Percentiles rank a stretch among this genome's conserved stretches.
Conservation (phyloP, 2,797 vertebrate species). For the Danio tinwini region DNA sequence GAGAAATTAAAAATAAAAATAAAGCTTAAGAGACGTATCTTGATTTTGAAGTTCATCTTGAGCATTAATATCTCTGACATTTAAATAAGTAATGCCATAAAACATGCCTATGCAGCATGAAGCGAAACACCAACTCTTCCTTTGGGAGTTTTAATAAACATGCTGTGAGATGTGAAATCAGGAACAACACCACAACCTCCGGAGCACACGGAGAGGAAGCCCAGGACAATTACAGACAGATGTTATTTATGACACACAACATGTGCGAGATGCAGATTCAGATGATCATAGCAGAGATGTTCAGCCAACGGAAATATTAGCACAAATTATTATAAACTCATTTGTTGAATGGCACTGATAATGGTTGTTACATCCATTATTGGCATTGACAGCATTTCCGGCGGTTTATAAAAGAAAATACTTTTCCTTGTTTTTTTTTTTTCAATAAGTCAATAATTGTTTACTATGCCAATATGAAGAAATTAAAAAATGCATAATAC, state of each 20-base stretch:
- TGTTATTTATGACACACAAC: neutral
- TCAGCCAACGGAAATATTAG: conserved; percentile 13
- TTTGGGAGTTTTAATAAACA: conserved; percentile 4
- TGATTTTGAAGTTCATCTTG: neutral
- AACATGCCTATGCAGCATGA: neutral
- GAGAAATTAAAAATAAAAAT: neutral
- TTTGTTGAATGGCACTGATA: neutral
- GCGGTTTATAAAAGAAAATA: neutral
- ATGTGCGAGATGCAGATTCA: conserved; percentile 11
- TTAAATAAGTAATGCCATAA: neutral
- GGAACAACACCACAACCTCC: conserved; percentile 16
- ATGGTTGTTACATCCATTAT: neutral
- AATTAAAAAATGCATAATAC: neutral
- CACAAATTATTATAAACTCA: neutral
- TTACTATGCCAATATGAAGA: neutral
- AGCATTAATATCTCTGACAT: neutral
- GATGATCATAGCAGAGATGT: neutral
- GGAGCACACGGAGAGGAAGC: neutral
- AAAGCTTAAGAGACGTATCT: neutral
- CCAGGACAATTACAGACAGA: neutral
- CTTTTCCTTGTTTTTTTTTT: neutral
- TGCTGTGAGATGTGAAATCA: conserved; percentile 35
- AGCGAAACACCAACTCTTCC: conserved; percentile 9
- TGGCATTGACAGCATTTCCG: neutral
- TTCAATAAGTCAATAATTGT: neutral